Evolutionary conservation across 2,797 vertebrate genomes (phyloP), one percentile per base, ranked within the genome.

Genomic region (Loris lydekkerianus): DNA sequence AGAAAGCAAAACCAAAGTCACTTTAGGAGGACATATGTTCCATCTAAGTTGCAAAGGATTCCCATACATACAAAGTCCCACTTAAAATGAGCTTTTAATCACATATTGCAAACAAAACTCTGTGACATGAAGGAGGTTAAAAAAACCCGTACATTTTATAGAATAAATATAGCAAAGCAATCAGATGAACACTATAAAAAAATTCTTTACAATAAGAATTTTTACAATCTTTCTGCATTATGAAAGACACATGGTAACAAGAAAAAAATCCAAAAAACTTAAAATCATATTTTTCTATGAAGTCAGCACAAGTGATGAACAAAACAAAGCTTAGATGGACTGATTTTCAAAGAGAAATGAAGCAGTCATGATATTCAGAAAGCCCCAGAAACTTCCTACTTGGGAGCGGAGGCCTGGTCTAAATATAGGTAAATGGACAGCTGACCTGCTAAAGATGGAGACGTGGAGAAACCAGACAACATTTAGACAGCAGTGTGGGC

Each of bases 251-350:
- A 17, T 88, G 5, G 31, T 92, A 76, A 73, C 37, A 87, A 86
- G 1, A 65, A 92, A 9, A 86, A 75, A 94, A 46, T 17, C 37
- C 69, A 75, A 80, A 18, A 91, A 81, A 94, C 76, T 81, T 91
- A 34, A 91, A 84, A 15, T 58, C 34, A 40, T 25, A 46, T 76
- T 82, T 95, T 94, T 77, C 11, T 70, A 17, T 60, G 46, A 88
- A 11, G 29, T 93, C 53, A 49, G 34, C 5, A 72, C 86, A 67
- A 70, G 13, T 17, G 31, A n/a, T 43, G 21, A 80, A 69, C 34
- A 46, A 77, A 78, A 78, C 56, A 63, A 85, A 81, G 58, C 37
- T 58, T 31, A 9, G 13, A 65, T 37, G 27, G 72, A 40, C 34
- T 76, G 31, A 75, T 70, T 81, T 86, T 73, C 31, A 85, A 58